Base-by-base conservation (phyloP, 2,888 invertebrate genomes). In the Dichetophora obliterata region DNA sequence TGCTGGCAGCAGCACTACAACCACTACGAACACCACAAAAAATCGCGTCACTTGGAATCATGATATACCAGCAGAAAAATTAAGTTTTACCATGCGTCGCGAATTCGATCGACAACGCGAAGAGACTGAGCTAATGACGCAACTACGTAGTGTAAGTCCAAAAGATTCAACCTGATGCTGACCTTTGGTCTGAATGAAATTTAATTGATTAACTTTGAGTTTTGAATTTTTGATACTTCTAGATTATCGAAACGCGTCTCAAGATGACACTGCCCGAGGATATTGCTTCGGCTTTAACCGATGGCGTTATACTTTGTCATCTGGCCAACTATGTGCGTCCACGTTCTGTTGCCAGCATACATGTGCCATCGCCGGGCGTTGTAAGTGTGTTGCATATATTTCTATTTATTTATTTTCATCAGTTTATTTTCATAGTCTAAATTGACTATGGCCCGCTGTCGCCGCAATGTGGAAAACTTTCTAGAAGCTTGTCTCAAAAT, bases 381-480 rank as follows among this genome's bases (percentile, higher is more conserved):
- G 96, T 96, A 89, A 92, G 92, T 91, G 75, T 91, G 73, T 43
- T 5, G 14, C 43, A 2, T 43, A 1, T 1, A 1, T 1, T 11
- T 5, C 37, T 37, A 52, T 48, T 57, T 19, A 69, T 57, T 24
- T 14, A 0, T n/a, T 68, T 54, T 0, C 16, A 24, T 61, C 63
- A 16, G n/a, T n/a, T n/a, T n/a, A n/a, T 14, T 19, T 77, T 92
- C 96, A 95, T 95, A 98, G 97, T 97, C 97, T 52, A 97, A 97
- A 90, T 90, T 98, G 82, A 96, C 97, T n/a, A 95, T 96, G 94
- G 96, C 98, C 59, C 93, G 98, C 84, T 97, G 97, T 91, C 92
- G 97, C 84, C 92, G 96, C 86, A 98, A 98, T 89, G 97, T 98
- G 37, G 98, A 98, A 88, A 98, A 98, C 90, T 98, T 98, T 87